A percentile compares a stretch with the other conserved stretches of the same genome.
phyloP scores from a whole-genome alignment of 2,113 vertebrate species.

The Clupea harengus region DNA sequence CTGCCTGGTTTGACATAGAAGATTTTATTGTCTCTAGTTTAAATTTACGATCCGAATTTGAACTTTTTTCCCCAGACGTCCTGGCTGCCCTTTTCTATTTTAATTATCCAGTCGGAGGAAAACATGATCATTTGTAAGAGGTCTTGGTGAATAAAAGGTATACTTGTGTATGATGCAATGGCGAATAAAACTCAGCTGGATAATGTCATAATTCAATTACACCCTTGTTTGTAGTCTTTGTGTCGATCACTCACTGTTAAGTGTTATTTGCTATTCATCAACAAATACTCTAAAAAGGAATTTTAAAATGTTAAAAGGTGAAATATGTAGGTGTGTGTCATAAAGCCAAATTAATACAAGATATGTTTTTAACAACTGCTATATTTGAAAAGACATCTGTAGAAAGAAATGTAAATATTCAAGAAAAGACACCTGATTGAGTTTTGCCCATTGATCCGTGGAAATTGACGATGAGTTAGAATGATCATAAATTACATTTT shows the following conservation, averaged over 20 bases:
- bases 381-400: neutral
- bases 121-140: constrained; percentile 31
- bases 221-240: neutral
- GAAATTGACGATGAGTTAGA: neutral
- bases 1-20: constrained; percentile 46
- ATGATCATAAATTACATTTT: neutral
- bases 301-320: too few relatives aligned
- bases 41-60: constrained; percentile 50
- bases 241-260: neutral
- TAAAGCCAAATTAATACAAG: neutral
- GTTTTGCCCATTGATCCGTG: neutral
- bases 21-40: constrained; percentile 57
- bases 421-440: neutral
- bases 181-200: neutral
- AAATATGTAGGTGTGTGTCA: too few relatives aligned
- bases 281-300: neutral
- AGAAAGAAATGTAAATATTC: neutral
- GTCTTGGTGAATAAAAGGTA: constrained; percentile 29
- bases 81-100: constrained; percentile 37
- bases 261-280: neutral
- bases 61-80: constrained; percentile 35
- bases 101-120: constrained; percentile 32
- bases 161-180: constrained; percentile 7
- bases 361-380: neutral
- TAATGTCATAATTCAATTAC: neutral